Percentiles rank a stretch among this genome's conserved stretches.
These are phyloP conservation scores for Schizaphis graminum DNA, from an alignment of 2,888 invertebrate genomes.

Conservation along the genomic window DNA sequence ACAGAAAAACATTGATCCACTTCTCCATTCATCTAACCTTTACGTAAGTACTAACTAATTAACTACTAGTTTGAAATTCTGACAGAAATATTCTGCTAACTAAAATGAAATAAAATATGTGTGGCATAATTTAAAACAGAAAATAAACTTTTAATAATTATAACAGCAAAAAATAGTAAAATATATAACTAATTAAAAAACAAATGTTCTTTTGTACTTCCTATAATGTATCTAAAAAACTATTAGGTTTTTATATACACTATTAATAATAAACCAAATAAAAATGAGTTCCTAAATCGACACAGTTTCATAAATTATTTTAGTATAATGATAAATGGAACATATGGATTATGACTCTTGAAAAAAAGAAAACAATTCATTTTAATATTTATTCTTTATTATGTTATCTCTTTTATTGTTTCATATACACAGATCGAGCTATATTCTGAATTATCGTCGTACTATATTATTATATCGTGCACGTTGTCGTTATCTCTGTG, in stretches of 20 bases:
- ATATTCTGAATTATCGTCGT: background rate
- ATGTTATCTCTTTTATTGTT: background rate
- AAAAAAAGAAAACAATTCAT: background rate
- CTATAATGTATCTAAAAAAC: background rate
- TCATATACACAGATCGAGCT: background rate
- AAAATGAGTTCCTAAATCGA: background rate
- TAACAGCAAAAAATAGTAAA: background rate
- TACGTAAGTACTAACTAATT: background rate
- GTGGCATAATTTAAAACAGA: background rate
- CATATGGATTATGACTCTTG: background rate
- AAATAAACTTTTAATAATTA: background rate
- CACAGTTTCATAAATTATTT: background rate
- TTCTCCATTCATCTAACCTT: background rate
- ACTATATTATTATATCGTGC: background rate
- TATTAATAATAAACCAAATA: background rate
- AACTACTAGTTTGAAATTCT: background rate
- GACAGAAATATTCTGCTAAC: background rate
- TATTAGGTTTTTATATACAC: background rate
- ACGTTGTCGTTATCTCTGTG: background rate
- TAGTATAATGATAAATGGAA: no score
- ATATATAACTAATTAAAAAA: background rate
- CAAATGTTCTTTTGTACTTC: background rate
- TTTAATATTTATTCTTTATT: background rate
- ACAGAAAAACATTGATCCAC: background rate
- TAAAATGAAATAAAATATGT: background rate